Percentiles rank a stretch among this genome's conserved stretches.
Conservation (phyloP, 92 coral and sea anemone species). For the Siderastrea siderea region DNA sequence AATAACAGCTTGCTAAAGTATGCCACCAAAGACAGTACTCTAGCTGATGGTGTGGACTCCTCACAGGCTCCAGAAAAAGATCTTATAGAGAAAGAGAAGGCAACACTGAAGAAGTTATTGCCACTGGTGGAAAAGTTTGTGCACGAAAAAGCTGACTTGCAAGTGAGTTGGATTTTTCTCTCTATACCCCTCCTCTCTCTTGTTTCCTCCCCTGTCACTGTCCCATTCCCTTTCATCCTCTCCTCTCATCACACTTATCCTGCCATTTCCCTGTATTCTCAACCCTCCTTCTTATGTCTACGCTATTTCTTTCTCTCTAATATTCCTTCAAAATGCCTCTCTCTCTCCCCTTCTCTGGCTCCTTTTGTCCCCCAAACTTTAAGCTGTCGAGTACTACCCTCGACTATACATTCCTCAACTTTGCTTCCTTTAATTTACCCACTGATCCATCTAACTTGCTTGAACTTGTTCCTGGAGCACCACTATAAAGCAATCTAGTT, state of each 20-base stretch:
- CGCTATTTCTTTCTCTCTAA: too few species aligned
- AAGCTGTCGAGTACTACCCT: too few species aligned
- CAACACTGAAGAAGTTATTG: slow-evolving; percentile 85
- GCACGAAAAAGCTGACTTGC: slow-evolving; percentile 87
- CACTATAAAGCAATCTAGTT: not conserved
- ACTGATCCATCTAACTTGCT: too few species aligned
- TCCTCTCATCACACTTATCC: too few species aligned
- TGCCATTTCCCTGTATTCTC: not conserved
- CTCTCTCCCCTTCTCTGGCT: not conserved
- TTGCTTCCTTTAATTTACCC: not conserved
- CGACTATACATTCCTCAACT: not conserved
- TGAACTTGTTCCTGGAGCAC: not conserved
- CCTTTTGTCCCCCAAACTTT: not conserved
- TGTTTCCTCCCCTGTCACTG: not conserved
- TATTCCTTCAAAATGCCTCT: too few species aligned
- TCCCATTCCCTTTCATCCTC: not conserved
- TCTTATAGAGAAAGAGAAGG: slow-evolving; percentile 86
- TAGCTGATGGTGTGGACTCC: slow-evolving; percentile 83
- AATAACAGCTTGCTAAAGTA: slow-evolving; percentile 81
- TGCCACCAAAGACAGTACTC: slow-evolving; percentile 88
- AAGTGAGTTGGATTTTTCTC: slow-evolving; percentile 60
- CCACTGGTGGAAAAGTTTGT: slow-evolving; percentile 93
- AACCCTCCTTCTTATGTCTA: too few species aligned
- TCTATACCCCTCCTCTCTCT: not conserved
- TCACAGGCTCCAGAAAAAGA: slow-evolving; percentile 89